These are phyloP conservation scores for Andrena camellia DNA, from an alignment of 2,888 invertebrate species.

Conservation along the genomic window DNA sequence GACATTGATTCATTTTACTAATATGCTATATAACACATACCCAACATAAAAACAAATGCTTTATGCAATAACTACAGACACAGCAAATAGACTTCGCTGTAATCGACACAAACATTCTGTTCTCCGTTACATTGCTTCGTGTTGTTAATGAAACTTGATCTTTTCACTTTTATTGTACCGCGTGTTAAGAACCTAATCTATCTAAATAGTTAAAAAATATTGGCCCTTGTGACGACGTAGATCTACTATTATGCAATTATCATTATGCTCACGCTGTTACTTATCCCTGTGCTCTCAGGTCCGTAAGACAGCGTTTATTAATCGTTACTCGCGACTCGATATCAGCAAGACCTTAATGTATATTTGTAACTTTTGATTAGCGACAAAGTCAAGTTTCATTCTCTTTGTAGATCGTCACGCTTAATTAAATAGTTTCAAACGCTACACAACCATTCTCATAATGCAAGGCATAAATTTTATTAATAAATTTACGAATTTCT, in stretches of 20 bases:
- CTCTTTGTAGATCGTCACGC: conserved; percentile 1
- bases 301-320: conserved; percentile 18
- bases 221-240: conserved; percentile 56
- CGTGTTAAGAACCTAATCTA: conserved; percentile 46
- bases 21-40: conserved; percentile 23
- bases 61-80: conserved; percentile 32
- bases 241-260: conserved; percentile 40
- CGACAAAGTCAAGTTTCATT: conserved; percentile 27
- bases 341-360: conserved; percentile 31
- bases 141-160: conserved; percentile 37
- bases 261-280: conserved; percentile 33
- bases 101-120: conserved; percentile 24
- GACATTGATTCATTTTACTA: conserved; percentile 12
- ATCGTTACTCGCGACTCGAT: conserved; percentile 26
- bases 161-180: conserved; percentile 39
- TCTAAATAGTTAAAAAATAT: conserved; percentile 57
- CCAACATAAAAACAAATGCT: conserved; percentile 36
- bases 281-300: conserved; percentile 19
- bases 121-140: conserved; percentile 23
- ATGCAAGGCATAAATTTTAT: conserved; percentile 43
- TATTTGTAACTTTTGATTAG: conserved; percentile 39
- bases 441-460: conserved; percentile 5
- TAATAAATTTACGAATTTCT: conserved; percentile 29
- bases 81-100: conserved; percentile 27
- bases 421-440: conserved; percentile 19